Conservation (phyloP, 2,113 vertebrate species). For the Empidonax traillii region DNA sequence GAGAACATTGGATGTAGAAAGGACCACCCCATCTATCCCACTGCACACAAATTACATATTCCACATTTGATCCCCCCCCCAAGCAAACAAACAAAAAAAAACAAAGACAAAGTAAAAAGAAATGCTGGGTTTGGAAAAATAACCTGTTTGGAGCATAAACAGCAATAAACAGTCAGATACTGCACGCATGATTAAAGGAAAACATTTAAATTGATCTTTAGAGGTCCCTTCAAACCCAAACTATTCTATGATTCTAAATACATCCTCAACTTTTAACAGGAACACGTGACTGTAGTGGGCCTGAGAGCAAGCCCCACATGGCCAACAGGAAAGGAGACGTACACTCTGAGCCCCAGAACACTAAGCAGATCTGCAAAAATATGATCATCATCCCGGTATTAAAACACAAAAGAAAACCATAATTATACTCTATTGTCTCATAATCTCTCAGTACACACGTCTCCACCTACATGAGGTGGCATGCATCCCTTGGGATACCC, state of each 20-base stretch:
- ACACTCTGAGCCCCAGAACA: not conserved
- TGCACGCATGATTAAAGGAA: not conserved
- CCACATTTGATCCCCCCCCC: not conserved
- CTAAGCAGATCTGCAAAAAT: not conserved
- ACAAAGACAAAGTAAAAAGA: not conserved
- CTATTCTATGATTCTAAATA: not conserved
- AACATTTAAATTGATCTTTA: not conserved
- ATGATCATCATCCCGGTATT: not conserved
- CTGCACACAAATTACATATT: not conserved
- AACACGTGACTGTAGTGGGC: not conserved
- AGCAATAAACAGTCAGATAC: not conserved
- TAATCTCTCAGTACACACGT: not conserved
- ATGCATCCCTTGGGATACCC: not conserved
- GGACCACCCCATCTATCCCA: not conserved
- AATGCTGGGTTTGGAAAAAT: not conserved
- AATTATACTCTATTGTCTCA: not conserved
- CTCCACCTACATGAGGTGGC: not conserved
- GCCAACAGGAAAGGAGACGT: not conserved
- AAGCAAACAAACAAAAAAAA: not conserved
- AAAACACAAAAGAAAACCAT: not conserved
- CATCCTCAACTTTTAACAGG: not conserved
- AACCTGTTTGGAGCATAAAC: not conserved
- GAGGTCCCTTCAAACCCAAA: not conserved
- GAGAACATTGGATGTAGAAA: not conserved
- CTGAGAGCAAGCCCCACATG: accelerated